Conservation (phyloP, 2,888 invertebrate species). For the Lasioglossum villosulum region DNA sequence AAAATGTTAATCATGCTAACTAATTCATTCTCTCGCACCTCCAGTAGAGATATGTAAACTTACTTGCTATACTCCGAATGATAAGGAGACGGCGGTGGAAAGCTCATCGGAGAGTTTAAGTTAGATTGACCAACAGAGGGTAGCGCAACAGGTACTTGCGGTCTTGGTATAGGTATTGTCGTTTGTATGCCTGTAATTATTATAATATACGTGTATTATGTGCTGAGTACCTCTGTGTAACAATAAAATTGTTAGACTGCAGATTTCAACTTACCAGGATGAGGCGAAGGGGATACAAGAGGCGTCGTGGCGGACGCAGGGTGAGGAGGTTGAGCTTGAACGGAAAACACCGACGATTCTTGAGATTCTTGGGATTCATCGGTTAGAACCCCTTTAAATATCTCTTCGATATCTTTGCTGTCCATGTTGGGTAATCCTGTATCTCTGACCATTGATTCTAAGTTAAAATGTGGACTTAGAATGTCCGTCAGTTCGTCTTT, state of each 20-base stretch:
- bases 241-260: no score
- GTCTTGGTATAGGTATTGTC: slow-evolving; percentile 77
- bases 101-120: slow-evolving; percentile 89
- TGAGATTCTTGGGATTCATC: slow-evolving; percentile 93
- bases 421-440: slow-evolving; percentile 93
- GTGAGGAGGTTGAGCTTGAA: slow-evolving; percentile 79
- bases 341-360: slow-evolving; percentile 88
- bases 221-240: neutral
- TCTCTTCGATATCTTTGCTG: slow-evolving; percentile 95
- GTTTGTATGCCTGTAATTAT: slow-evolving; percentile 65
- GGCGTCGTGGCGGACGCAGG: slow-evolving; percentile 80
- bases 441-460: slow-evolving; percentile 90
- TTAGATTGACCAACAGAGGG: slow-evolving; percentile 85
- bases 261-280: slow-evolving; percentile 75
- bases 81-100: slow-evolving; percentile 91
- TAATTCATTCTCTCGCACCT: neutral
- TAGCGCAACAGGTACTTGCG: slow-evolving; percentile 85
- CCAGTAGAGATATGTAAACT: slow-evolving; percentile 76
- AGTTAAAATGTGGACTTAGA: slow-evolving; percentile 89
- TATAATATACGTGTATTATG: neutral
- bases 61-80: slow-evolving; percentile 93
- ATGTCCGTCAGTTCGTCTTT: slow-evolving; percentile 91
- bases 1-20: slow-evolving; percentile 8
- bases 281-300: slow-evolving; percentile 83
- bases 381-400: slow-evolving; percentile 95